Evolutionary conservation across 2,113 vertebrate species (phyloP).

Genomic region (Eupsittula cactorum): DNA sequence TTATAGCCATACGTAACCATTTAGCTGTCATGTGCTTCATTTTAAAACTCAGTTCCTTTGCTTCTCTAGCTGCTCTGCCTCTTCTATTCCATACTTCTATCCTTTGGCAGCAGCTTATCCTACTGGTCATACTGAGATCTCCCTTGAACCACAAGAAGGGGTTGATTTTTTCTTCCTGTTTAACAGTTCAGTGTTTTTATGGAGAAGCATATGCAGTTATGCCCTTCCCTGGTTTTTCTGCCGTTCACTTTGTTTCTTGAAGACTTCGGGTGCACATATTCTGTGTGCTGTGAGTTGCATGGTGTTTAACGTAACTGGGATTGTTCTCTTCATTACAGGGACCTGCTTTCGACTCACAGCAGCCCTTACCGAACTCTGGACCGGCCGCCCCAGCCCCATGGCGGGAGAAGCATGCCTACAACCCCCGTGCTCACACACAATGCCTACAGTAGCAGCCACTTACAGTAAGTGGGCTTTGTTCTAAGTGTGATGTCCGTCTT

Average conservation of each 20-base stretch:
- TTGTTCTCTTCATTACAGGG: conserved; percentile 66
- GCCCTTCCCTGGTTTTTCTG: background rate
- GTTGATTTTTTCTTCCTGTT: background rate
- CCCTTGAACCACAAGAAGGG: background rate
- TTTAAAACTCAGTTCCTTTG: background rate
- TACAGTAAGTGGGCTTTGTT: conserved; percentile 80
- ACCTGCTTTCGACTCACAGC: conserved; percentile 84
- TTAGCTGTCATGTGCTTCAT: background rate
- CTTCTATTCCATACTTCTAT: background rate
- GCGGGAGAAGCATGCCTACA: conserved; percentile 91
- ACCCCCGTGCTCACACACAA: conserved; percentile 92
- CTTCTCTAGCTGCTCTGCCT: background rate
- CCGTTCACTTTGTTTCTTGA: background rate
- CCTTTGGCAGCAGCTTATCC: background rate
- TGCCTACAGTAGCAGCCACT: conserved; percentile 92
- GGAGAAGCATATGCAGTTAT: background rate
- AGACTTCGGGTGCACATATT: fast-evolving
- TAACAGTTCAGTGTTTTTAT: fast-evolving
- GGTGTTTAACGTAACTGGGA: background rate
- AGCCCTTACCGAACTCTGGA: conserved; percentile 84
- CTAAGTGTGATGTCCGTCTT: fast-evolving
- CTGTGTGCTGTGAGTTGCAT: background rate
- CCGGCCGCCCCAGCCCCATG: conserved; percentile 80
- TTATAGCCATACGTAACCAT: background rate
- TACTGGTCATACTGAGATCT: background rate